Evolutionary conservation across 2,113 vertebrate species (phyloP).

Genomic region (Xyliphius kryptos): DNA sequence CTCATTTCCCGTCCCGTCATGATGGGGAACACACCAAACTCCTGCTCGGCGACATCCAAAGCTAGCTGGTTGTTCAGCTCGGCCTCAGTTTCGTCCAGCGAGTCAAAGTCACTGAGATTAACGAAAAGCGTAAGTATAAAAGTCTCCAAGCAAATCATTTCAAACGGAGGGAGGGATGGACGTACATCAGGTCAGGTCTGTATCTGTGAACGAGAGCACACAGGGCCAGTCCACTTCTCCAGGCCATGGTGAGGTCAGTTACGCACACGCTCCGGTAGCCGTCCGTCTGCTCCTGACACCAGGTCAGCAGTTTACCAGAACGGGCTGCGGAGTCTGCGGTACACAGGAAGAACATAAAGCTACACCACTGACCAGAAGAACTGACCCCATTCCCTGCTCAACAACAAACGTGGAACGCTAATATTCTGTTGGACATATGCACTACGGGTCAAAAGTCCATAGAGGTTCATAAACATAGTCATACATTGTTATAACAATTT

Average conservation of each 20-base stretch:
- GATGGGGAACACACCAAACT: constrained; percentile 87
- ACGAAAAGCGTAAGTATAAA: no score
- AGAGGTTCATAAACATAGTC: no score
- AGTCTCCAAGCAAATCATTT: background rate
- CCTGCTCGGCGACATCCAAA: constrained; percentile 79
- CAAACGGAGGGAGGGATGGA: background rate
- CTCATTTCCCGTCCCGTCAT: constrained; percentile 93
- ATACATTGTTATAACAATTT: no score
- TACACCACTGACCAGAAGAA: no score
- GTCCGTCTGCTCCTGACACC: constrained; percentile 88
- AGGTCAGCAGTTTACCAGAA: constrained; percentile 79
- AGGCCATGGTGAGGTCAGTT: constrained; percentile 83
- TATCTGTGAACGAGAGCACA: constrained; percentile 89
- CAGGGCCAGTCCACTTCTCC: constrained; percentile 88
- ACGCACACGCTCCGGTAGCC: constrained; percentile 78
- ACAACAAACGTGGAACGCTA: no score
- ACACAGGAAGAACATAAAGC: background rate
- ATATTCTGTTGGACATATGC: no score
- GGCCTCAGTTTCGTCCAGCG: constrained; percentile 70
- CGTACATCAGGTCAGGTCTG: constrained; percentile 89
- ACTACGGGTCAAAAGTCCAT: no score
- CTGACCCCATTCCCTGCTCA: no score
- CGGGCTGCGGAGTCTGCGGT: constrained; percentile 76
- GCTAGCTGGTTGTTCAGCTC: constrained; percentile 79
- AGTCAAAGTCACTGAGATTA: constrained; percentile 75